phyloP scores from a whole-genome alignment of 2,797 vertebrate genomes.

The Cirrhinus mrigala region DNA sequence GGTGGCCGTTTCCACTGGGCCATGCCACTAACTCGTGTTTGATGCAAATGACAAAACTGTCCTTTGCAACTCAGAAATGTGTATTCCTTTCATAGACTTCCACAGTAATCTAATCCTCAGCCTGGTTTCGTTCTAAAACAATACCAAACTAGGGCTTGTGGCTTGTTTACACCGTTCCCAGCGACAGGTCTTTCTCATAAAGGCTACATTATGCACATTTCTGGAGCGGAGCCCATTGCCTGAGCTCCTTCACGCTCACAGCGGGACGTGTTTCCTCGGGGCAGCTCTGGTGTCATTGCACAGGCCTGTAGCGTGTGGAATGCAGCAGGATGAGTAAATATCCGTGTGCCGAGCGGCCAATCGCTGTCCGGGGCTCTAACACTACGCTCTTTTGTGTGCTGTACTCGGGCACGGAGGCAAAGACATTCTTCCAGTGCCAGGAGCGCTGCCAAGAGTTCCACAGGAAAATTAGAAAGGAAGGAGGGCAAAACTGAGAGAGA shows the following conservation, averaged over 20 bases:
- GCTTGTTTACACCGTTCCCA: background rate
- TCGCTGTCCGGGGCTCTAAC: slow-evolving; percentile 74
- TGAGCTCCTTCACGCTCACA: slow-evolving; percentile 32
- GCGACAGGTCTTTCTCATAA: slow-evolving; percentile 41
- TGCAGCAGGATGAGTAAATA: slow-evolving; percentile 68
- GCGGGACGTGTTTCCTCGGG: slow-evolving; percentile 23
- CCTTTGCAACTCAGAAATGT: slow-evolving; percentile 9
- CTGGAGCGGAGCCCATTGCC: slow-evolving; percentile 43
- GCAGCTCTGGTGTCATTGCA: slow-evolving; percentile 42
- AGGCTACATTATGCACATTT: slow-evolving; percentile 33
- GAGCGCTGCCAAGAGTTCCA: slow-evolving; percentile 64
- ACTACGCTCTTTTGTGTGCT: slow-evolving; percentile 77
- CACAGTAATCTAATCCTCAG: background rate
- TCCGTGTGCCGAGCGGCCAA: slow-evolving; percentile 74
- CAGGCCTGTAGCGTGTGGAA: slow-evolving; percentile 51
- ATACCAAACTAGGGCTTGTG: slow-evolving; percentile 29
- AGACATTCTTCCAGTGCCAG: slow-evolving; percentile 73
- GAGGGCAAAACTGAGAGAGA: slow-evolving; percentile 58
- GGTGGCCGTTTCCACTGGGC: slow-evolving; percentile 10
- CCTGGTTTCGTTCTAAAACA: slow-evolving; percentile 28
- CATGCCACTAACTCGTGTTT: background rate
- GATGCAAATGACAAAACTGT: slow-evolving; percentile 26
- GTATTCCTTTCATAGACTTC: slow-evolving; percentile 2
- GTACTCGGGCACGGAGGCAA: slow-evolving; percentile 48
- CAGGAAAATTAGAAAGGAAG: slow-evolving; percentile 56